Evolutionary conservation across 2,888 invertebrate genomes (phyloP), one percentile per base, ranked within the genome.

Genomic region (Trissoscelio sp.): DNA sequence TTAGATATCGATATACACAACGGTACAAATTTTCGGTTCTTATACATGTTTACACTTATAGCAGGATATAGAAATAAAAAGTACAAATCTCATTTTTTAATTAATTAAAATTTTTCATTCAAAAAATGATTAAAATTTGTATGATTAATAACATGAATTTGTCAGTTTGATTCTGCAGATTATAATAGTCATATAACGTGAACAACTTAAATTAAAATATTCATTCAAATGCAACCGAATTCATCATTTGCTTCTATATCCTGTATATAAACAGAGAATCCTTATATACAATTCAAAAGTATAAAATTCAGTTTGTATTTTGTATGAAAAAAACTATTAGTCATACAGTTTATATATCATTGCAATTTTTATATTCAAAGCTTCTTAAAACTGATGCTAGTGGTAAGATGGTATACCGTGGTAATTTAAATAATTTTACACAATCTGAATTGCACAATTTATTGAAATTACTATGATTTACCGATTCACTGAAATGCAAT

Each of bases 281-380:
- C 18, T 48, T 72, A 79, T 79, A 51, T 60, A 73, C 72, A 79
- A 48, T 64, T 66, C 20, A 22, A 60, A 73, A 31, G 73, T 73
- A 72, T 67, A 72, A 66, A 79, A 79, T 73, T 44, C 16, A 58
- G n/a, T n/a, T n/a, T n/a, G n/a, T n/a, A n/a, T 51, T 66, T 57
- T 66, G 31, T 58, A 66, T 55, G 66, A 39, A 72, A 48, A 57
- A 39, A 66, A 69, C 28, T 57, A 24, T 66, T 57, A 39, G 22
- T 18, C 14, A 20, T 73, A 64, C 62, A 44, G 62, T 60, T 55
- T 44, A 39, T 34, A 34, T 55, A 46, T 78, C 34, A 51, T 67
- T 46, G 12, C 31, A 42, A 37, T n/a, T 66, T 73, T 64, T 42
- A 24, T 51, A 42, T 46, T 42, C 11, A 53, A 58, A 22, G 51